These are phyloP conservation scores for Mesoligia furuncula DNA, from an alignment of 2,888 invertebrate species.

Conservation along the genomic window DNA sequence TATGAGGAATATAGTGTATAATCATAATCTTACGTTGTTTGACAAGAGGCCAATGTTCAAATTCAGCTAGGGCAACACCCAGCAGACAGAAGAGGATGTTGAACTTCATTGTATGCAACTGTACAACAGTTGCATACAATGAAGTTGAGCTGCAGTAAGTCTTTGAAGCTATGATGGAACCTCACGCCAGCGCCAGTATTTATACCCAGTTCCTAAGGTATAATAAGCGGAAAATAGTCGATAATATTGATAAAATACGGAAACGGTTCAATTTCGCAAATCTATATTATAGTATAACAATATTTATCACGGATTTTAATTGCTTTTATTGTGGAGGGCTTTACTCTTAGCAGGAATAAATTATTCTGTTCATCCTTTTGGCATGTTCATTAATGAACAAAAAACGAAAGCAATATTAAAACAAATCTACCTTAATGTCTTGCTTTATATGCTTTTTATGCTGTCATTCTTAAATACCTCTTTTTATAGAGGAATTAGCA, in stretches of 20 bases:
- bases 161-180: constrained; percentile 7
- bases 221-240: background rate
- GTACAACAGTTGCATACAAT: too few species aligned
- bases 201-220: background rate
- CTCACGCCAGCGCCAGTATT: background rate
- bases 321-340: background rate
- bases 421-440: too few species aligned
- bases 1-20: too few species aligned
- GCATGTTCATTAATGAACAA: too few species aligned
- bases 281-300: background rate
- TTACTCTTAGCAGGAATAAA: too few species aligned
- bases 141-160: background rate
- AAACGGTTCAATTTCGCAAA: constrained; percentile 8
- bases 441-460: too few species aligned
- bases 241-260: background rate
- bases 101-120: constrained; percentile 8
- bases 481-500: too few species aligned
- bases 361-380: too few species aligned
- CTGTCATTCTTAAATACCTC: too few species aligned
- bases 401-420: too few species aligned
- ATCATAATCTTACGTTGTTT: background rate
- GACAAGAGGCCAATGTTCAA: too few species aligned
- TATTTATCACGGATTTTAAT: background rate
- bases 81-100: constrained; percentile 14
- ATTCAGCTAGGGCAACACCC: background rate